These are phyloP conservation scores for Toxonevra muliebris DNA, from an alignment of 2,888 invertebrate species.

Conservation along the genomic window DNA sequence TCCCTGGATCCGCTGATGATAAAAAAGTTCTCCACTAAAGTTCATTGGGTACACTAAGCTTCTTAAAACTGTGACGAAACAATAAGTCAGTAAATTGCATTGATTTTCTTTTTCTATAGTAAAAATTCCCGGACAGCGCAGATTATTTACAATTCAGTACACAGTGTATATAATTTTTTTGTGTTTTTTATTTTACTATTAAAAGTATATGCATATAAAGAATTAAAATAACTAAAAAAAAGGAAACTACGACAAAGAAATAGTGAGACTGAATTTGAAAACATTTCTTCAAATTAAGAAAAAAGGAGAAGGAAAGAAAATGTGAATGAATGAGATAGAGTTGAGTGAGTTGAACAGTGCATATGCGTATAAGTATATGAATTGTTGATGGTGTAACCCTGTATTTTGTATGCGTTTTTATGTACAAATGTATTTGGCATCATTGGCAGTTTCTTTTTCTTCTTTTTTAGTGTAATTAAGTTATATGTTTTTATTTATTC, in stretches of 20 bases:
- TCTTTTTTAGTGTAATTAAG: not conserved
- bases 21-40: no score
- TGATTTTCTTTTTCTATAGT: no score
- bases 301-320: no score
- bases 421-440: slow-evolving; percentile 3
- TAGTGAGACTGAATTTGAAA: not conserved
- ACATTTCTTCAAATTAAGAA: no score
- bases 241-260: slow-evolving; percentile 20
- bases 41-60: no score
- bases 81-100: no score
- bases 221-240: slow-evolving; percentile 15
- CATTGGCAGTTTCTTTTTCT: not conserved
- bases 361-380: not conserved
- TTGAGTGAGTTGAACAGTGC: not conserved
- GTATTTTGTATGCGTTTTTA: not conserved
- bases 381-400: not conserved
- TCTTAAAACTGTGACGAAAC: no score
- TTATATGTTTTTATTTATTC: not conserved
- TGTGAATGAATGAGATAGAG: not conserved
- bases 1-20: no score
- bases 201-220: slow-evolving; percentile 24
- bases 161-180: no score
- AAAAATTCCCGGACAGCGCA: no score
- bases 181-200: slow-evolving; percentile 31
- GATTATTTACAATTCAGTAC: no score